These are phyloP conservation scores for Eutolmus rufibarbis DNA, from an alignment of 2,888 invertebrate genomes.

Conservation along the genomic window DNA sequence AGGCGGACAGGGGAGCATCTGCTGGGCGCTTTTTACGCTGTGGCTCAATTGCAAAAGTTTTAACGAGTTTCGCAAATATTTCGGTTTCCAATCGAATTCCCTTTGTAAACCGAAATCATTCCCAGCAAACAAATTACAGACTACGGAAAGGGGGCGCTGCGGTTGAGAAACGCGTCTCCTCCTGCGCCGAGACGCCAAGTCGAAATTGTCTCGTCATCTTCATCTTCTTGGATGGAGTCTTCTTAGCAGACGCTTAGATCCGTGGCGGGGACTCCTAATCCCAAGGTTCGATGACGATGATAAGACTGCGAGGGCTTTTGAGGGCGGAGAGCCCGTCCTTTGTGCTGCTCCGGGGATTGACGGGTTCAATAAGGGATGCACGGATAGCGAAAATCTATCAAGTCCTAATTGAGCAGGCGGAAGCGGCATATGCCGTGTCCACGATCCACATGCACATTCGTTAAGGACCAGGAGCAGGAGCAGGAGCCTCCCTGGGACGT, in stretches of 20 bases:
- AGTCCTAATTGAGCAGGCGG: neutral
- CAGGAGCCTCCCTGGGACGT: neutral
- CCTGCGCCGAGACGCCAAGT: neutral
- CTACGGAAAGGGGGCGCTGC: neutral
- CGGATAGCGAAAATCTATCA: neutral
- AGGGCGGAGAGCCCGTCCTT: neutral
- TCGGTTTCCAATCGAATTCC: constrained; percentile 32
- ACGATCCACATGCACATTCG: neutral
- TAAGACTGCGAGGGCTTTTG: neutral
- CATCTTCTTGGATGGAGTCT: neutral
- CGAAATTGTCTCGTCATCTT: constrained; percentile 13
- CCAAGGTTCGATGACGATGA: neutral
- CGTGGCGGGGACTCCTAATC: neutral
- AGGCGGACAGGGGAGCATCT: neutral
- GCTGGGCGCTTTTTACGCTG: neutral
- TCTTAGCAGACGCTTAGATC: neutral
- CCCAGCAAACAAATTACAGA: constrained; percentile 20
- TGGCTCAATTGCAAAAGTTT: constrained; percentile 32
- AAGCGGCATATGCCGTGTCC: neutral
- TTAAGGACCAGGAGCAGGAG: neutral
- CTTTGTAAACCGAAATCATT: constrained; percentile 22
- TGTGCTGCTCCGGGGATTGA: neutral
- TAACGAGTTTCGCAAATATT: constrained; percentile 38
- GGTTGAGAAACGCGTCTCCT: neutral
- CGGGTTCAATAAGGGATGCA: neutral